Evolutionary conservation across 1,140 invertebrate species (phyloP).

Genomic region (Nasonia giraulti): DNA sequence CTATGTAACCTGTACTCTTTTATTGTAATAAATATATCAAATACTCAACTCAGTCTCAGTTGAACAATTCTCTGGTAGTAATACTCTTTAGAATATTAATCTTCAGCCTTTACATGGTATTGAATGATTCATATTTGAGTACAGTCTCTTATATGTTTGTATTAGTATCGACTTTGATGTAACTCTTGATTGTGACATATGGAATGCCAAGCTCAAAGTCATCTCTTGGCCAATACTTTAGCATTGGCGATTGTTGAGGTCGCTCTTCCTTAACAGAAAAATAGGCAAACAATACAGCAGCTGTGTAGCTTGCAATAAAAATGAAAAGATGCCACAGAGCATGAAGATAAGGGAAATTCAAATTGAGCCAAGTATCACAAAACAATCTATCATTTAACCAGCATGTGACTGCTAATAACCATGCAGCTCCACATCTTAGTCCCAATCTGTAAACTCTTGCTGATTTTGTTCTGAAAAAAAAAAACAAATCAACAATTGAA

Average conservation of each 20-base stretch:
- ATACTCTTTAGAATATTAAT: constrained; percentile 46
- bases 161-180: constrained; percentile 73
- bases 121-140: constrained; percentile 4
- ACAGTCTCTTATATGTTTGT: constrained; percentile 70
- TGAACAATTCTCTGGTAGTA: constrained; percentile 33
- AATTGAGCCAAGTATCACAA: constrained; percentile 84
- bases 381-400: constrained; percentile 87
- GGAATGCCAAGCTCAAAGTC: constrained; percentile 85
- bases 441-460: constrained; percentile 80
- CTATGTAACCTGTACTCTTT: neutral
- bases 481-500: constrained; percentile 11
- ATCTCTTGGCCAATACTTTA: constrained; percentile 85
- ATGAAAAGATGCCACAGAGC: constrained; percentile 88
- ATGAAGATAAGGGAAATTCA: constrained; percentile 87
- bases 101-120: constrained; percentile 27
- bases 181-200: constrained; percentile 80
- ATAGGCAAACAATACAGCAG: constrained; percentile 85
- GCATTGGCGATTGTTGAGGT: constrained; percentile 80
- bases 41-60: constrained; percentile 46
- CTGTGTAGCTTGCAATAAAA: constrained; percentile 85
- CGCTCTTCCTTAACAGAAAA: constrained; percentile 83
- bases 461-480: constrained; percentile 77
- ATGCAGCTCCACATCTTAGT: constrained; percentile 79
- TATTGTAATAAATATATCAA: constrained; percentile 43
- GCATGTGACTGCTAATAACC: constrained; percentile 81